A percentile compares a stretch with the other conserved stretches of the same genome.
Evolutionary conservation across 2,888 invertebrate genomes (phyloP).

Genomic region (Prosopocoilus inquinatus): DNA sequence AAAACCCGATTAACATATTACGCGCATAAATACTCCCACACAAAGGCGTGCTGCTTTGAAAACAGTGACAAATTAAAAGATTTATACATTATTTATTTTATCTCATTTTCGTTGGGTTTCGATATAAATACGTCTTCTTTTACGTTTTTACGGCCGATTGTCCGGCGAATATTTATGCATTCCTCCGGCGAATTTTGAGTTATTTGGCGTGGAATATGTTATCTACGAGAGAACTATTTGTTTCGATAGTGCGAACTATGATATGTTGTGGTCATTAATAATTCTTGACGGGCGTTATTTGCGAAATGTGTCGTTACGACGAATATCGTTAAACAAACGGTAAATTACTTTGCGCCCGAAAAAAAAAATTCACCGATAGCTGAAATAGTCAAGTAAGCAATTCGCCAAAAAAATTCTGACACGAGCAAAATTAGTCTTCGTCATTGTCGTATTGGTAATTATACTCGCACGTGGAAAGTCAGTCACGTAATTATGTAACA

Average conservation of each 20-base stretch:
- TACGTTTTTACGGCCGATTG: background rate
- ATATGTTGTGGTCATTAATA: background rate
- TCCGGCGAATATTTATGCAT: background rate
- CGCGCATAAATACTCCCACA: slow-evolving; percentile 45
- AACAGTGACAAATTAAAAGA: slow-evolving; percentile 49
- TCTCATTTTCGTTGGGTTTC: slow-evolving; percentile 19
- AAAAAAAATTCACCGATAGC: too few relatives aligned
- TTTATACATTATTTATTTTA: slow-evolving; percentile 44
- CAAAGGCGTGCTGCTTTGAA: slow-evolving; percentile 36
- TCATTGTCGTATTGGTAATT: too few relatives aligned
- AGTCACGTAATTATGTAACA: too few relatives aligned
- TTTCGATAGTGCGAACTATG: background rate
- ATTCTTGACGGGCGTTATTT: background rate
- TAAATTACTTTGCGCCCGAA: background rate
- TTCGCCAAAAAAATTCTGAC: too few relatives aligned
- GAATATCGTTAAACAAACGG: background rate
- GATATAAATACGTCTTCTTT: slow-evolving; percentile 4
- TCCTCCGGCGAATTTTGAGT: background rate
- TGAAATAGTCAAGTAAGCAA: too few relatives aligned
- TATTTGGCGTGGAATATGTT: too few relatives aligned
- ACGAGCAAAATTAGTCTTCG: too few relatives aligned
- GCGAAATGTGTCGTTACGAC: background rate
- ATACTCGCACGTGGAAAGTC: too few relatives aligned
- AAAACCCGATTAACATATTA: slow-evolving; percentile 46
- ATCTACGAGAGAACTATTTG: background rate